These are phyloP conservation scores for Cartodere bifasciata DNA, from an alignment of 2,888 invertebrate species.

Conservation along the genomic window DNA sequence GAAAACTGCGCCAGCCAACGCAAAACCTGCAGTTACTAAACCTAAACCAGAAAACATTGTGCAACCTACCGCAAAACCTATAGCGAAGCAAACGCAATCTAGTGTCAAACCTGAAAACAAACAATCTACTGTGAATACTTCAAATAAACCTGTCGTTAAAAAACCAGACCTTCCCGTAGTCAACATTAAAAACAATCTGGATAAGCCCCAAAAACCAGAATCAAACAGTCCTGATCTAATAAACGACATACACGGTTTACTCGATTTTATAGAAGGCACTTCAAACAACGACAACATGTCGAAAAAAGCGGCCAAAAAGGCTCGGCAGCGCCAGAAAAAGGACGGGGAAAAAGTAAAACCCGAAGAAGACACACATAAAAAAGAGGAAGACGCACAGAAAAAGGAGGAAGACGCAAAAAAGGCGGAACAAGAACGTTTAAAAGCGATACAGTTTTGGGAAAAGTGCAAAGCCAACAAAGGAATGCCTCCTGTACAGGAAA, in stretches of 20 bases:
- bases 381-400: conserved; percentile 12
- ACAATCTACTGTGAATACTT: conserved; percentile 1
- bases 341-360: conserved; percentile 40
- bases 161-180: conserved; percentile 4
- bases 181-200: conserved; percentile 6
- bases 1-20: no score
- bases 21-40: no score
- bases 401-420: conserved; percentile 18
- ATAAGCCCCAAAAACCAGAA: conserved; percentile 9
- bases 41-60: no score
- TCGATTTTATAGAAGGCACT: conserved; percentile 34
- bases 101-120: conserved; percentile 3
- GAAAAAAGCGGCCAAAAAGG: conserved; percentile 75
- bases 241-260: conserved; percentile 29
- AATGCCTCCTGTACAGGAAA: no score
- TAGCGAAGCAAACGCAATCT: conserved; percentile 3
- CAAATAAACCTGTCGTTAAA: conserved; percentile 4
- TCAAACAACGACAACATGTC: conserved; percentile 26
- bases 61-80: conserved; percentile 1
- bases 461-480: background rate
- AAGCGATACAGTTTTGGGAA: conserved; percentile 1
- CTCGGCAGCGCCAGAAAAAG: conserved; percentile 65
- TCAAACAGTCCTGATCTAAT: conserved; percentile 8
- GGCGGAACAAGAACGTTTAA: conserved; percentile 14
- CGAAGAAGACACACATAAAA: conserved; percentile 20